Conservation (phyloP, 2,888 invertebrate genomes). For the Unio pictorum region DNA sequence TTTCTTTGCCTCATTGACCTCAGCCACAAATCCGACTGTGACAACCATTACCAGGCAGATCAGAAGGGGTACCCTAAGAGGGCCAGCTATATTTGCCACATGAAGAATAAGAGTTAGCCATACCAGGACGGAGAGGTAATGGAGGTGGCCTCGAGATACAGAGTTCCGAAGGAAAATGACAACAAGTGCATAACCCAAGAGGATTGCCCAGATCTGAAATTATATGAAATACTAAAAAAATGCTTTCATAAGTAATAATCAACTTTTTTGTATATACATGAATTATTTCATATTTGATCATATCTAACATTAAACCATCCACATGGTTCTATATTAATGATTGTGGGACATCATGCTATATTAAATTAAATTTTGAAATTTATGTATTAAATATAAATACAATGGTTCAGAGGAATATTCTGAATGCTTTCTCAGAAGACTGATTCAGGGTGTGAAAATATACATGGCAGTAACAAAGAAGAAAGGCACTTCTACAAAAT, state of each 20-base stretch:
- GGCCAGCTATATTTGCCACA: conserved; percentile 82
- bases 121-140: conserved; percentile 77
- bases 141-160: conserved; percentile 77
- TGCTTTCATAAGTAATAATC: neutral
- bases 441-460: no score
- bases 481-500: no score
- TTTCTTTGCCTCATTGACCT: conserved; percentile 47
- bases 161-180: conserved; percentile 85
- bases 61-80: conserved; percentile 84
- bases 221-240: conserved; percentile 18
- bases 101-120: conserved; percentile 86
- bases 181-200: conserved; percentile 81
- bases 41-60: conserved; percentile 79
- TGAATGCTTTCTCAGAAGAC: no score
- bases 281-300: no score
- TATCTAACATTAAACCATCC: no score
- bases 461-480: no score
- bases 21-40: conserved; percentile 77
- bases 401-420: no score
- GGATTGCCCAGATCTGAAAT: conserved; percentile 80
- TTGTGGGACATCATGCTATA: neutral
- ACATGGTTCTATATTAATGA: no score
- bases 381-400: no score
- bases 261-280: no score
- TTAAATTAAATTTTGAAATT: no score